Conservation (phyloP, 23 tunicate genomes). For the Diplosoma virens region DNA sequence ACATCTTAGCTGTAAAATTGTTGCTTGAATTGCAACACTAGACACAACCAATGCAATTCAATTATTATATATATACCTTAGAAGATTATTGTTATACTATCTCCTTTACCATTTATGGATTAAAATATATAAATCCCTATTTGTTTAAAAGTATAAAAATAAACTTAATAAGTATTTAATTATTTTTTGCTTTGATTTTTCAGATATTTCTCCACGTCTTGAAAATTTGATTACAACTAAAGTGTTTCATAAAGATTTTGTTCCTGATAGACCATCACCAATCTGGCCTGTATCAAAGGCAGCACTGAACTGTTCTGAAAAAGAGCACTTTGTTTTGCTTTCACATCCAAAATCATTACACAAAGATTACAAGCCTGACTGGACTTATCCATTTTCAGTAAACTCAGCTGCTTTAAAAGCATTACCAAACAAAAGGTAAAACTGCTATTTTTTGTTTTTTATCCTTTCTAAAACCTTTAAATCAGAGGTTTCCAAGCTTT, state of each 20-base stretch:
- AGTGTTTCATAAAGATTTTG: slow-evolving; percentile 39
- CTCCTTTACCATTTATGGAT: too few relatives aligned
- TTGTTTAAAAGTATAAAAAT: too few relatives aligned
- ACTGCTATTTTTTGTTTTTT: too few relatives aligned
- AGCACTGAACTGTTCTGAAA: slow-evolving; percentile 37
- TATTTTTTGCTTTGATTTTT: not conserved
- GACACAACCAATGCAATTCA: too few relatives aligned
- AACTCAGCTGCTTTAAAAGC: slow-evolving; percentile 16
- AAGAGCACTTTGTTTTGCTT: not conserved
- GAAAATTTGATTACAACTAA: slow-evolving; percentile 42
- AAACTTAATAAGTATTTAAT: not conserved
- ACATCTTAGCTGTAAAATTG: too few relatives aligned
- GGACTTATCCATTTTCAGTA: slow-evolving; percentile 29
- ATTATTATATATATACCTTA: too few relatives aligned
- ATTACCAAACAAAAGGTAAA: slow-evolving; percentile 41
- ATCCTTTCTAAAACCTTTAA: too few relatives aligned
- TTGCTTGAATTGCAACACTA: too few relatives aligned
- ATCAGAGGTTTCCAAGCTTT: too few relatives aligned
- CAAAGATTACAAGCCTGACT: slow-evolving; percentile 38
- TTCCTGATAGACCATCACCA: slow-evolving; percentile 61
- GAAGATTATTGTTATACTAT: too few relatives aligned
- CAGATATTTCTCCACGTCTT: slow-evolving; percentile 44
- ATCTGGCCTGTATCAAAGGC: slow-evolving; percentile 46
- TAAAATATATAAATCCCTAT: too few relatives aligned
- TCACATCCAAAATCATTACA: slow-evolving; percentile 44